phyloP scores from a whole-genome alignment of 2,113 vertebrate species.

The Pelobates fuscus region DNA sequence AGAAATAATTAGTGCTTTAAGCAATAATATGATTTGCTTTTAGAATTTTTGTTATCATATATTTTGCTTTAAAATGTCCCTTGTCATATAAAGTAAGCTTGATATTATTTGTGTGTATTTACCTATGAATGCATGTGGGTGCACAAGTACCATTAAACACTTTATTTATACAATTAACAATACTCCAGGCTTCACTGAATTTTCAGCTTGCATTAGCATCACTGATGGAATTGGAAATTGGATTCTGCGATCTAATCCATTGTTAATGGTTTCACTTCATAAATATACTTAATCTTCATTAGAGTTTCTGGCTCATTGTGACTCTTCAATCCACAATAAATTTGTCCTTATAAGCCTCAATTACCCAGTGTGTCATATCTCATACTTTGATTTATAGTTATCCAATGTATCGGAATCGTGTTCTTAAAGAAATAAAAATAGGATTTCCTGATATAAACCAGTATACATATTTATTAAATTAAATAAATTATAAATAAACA shows the following conservation, averaged over 20 bases:
- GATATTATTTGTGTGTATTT: background rate
- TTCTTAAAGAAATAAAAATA: background rate
- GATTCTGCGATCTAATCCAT: constrained; percentile 64
- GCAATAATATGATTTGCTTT: background rate
- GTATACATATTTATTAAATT: no score
- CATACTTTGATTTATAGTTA: background rate
- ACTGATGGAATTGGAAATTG: constrained; percentile 66
- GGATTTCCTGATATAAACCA: no score
- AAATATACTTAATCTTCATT: constrained; percentile 68
- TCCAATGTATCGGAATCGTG: background rate
- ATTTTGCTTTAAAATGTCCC: no score
- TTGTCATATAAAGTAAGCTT: no score
- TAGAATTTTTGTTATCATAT: no score
- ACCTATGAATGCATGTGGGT: constrained; percentile 1
- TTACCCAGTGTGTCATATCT: constrained; percentile 48
- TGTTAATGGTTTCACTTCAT: constrained; percentile 67
- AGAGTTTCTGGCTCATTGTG: constrained; percentile 58
- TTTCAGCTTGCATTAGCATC: constrained; percentile 54
- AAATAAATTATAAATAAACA: no score
- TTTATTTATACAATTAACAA: constrained; percentile 44
- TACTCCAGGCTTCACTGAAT: constrained; percentile 58
- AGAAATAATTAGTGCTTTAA: background rate
- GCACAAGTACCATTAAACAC: constrained; percentile 16
- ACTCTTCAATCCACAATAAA: constrained; percentile 60
- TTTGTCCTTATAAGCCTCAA: constrained; percentile 59